Conservation (phyloP, 2,113 vertebrate species). For the Tenrec ecaudatus region DNA sequence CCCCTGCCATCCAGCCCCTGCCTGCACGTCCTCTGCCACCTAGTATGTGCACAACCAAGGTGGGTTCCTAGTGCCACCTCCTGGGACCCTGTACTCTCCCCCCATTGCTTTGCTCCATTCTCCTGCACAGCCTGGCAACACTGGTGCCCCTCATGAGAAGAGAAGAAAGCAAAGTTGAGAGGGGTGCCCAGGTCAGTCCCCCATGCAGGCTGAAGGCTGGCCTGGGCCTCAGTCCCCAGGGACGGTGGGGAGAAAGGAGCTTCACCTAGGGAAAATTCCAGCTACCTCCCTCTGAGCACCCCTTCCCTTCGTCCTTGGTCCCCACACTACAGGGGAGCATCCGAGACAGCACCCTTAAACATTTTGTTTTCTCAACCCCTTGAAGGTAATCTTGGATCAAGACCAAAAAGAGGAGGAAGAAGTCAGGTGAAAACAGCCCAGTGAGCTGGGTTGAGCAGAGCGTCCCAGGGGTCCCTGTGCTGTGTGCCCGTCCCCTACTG, state of each 20-base stretch:
- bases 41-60: not conserved
- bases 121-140: not conserved
- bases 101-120: not conserved
- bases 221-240: not conserved
- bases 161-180: too few species aligned
- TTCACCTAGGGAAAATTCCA: too few species aligned
- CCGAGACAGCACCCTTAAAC: not conserved
- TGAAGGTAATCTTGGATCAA: not conserved
- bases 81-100: not conserved
- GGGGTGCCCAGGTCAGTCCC: not conserved
- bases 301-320: not conserved
- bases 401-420: not conserved
- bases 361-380: not conserved
- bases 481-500: too few species aligned
- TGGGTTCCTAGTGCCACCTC: rapidly evolving
- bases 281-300: too few species aligned
- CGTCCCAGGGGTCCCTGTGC: not conserved
- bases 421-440: not conserved
- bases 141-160: too few species aligned
- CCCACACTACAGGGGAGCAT: not conserved
- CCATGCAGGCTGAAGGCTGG: too few species aligned
- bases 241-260: too few species aligned
- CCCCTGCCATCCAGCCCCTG: not conserved
- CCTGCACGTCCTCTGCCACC: rapidly evolving
- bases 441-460: not conserved